phyloP scores from a whole-genome alignment of 2,888 invertebrate genomes.

The Mactromeris polynyma region DNA sequence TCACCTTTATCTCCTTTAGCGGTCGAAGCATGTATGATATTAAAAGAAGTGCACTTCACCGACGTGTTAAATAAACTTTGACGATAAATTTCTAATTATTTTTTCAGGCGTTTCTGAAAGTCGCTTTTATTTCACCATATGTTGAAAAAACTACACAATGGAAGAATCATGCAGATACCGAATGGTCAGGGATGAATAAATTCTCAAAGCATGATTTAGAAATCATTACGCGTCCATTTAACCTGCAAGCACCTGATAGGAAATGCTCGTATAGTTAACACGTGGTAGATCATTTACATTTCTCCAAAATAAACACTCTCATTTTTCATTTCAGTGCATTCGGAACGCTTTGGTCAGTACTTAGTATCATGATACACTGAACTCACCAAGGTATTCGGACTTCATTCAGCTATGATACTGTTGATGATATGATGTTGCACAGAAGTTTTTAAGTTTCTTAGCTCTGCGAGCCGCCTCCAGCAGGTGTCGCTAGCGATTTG shows the following conservation, averaged over 20 bases:
- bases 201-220: background rate
- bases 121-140: background rate
- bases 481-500: constrained; percentile 41
- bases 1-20: too few relatives aligned
- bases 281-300: background rate
- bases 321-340: constrained; percentile 8
- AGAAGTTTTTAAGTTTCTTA: background rate
- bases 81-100: too few relatives aligned
- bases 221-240: background rate
- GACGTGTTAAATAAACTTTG: too few relatives aligned
- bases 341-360: background rate
- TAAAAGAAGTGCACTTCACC: too few relatives aligned
- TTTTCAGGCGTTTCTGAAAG: background rate
- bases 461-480: background rate
- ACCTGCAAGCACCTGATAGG: background rate
- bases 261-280: background rate
- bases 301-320: constrained; percentile 11
- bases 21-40: too few relatives aligned
- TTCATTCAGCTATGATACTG: background rate
- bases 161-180: background rate
- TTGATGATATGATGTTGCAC: background rate
- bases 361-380: background rate
- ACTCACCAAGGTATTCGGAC: background rate
- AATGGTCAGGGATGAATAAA: background rate
- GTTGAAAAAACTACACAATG: background rate